Base-by-base conservation (phyloP, 2,113 vertebrate genomes). In the Bagarius yarrelli region DNA sequence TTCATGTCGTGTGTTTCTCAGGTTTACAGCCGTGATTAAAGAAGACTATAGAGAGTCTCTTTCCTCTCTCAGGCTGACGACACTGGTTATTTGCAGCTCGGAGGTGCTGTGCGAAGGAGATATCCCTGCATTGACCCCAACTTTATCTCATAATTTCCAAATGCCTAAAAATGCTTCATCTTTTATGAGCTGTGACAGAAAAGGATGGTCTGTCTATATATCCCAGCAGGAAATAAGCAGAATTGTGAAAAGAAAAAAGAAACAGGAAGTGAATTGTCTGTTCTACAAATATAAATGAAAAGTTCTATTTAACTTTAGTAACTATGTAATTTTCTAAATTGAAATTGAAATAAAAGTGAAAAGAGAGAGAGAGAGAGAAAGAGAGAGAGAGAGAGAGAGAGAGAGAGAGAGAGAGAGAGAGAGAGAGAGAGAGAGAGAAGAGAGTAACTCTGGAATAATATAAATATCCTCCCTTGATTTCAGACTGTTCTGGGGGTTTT, bases 21-120 rank as follows among this genome's bases (percentile, higher is more conserved):
- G 57, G 60, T 82, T 84, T 82, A 80, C 64, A 79, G 40, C 69
- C 19, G 27, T 84, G 73, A 86, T 86, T 69, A 80, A 74, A 73
- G 67, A 2, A 50, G 69, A 60, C 52, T 27, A 67, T 34, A 52
- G 57, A 76, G 64, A 71, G 4, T 25, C 34, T 19, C 44, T n/a
- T n/a, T 50, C 69, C 50, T 78, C 40, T 47, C 15, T 52, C 47
- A 71, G 66, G 69, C 59, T 18, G 77, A 83, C 75, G 71, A 80
- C 78, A 81, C 61, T 52, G 70, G 34, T 36, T 83, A 72, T 87
- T 78, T 78, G 78, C 55, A 72, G 69, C 25, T 83, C 50, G 83
- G 55, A 79, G 27, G 1, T 59, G 67, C 27, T 73, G 66, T 74
- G 69, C 40, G 80, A 70, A 80, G 61, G 47, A 84, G 59, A 80